Percentiles rank a stretch among this genome's conserved stretches.
These are phyloP conservation scores for Lamproptera curius DNA, from an alignment of 2,888 invertebrate species.

Conservation along the genomic window DNA sequence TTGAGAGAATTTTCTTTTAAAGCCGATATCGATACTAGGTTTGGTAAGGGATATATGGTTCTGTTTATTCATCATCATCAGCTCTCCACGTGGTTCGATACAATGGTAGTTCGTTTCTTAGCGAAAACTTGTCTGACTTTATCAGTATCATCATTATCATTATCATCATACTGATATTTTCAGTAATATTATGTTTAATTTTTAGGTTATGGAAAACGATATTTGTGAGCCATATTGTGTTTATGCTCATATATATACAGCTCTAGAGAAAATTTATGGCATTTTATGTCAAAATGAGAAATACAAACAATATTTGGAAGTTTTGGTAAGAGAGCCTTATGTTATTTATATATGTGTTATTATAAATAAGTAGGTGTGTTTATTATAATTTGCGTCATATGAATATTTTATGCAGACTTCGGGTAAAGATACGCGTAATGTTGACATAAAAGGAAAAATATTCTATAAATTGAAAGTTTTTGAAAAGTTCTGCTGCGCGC, in stretches of 20 bases:
- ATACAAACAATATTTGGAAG: conserved; percentile 57
- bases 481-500: conserved; percentile 62
- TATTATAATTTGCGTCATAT: neutral
- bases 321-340: conserved; percentile 42
- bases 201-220: conserved; percentile 67
- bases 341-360: neutral
- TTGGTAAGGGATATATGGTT: too few relatives aligned
- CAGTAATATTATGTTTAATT: too few relatives aligned
- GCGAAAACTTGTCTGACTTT: too few relatives aligned
- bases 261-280: conserved; percentile 66
- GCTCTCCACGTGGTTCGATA: too few relatives aligned
- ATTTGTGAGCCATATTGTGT: conserved; percentile 67
- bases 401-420: conserved; percentile 43
- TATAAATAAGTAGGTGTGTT: too few relatives aligned
- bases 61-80: too few relatives aligned
- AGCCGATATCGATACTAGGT: too few relatives aligned
- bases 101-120: too few relatives aligned
- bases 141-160: too few relatives aligned
- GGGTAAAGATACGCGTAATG: conserved; percentile 54
- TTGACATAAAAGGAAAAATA: conserved; percentile 66
- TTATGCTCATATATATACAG: conserved; percentile 68
- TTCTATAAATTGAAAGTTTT: conserved; percentile 63
- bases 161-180: too few relatives aligned
- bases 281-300: conserved; percentile 60
- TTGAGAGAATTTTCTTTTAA: too few relatives aligned